These are phyloP conservation scores for Deroplatys truncata DNA, from an alignment of 2,888 invertebrate genomes.

Conservation along the genomic window DNA sequence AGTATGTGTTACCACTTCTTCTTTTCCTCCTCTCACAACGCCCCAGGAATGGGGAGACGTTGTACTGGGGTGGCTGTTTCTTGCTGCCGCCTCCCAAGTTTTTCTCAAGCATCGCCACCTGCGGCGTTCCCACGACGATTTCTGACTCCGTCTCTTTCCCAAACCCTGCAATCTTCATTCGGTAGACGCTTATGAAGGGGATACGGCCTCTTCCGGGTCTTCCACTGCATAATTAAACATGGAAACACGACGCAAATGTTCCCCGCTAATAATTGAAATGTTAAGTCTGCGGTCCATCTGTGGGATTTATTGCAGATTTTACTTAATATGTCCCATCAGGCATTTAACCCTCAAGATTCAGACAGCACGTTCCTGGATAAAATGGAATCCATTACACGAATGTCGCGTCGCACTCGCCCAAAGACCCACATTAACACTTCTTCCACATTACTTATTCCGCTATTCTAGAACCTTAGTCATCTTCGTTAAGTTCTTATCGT, in stretches of 20 bases:
- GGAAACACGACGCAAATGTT: neutral
- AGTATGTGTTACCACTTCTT: neutral
- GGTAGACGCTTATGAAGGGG: neutral
- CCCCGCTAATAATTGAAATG: neutral
- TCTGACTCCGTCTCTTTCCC: neutral
- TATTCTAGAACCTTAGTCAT: too few relatives aligned
- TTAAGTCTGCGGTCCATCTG: neutral
- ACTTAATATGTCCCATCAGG: neutral
- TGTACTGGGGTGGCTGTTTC: neutral
- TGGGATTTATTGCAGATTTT: neutral
- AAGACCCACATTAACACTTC: too few relatives aligned
- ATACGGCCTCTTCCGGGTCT: neutral
- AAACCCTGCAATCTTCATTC: neutral
- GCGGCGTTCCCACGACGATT: constrained; percentile 5
- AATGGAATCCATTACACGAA: too few relatives aligned
- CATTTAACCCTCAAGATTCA: too few relatives aligned
- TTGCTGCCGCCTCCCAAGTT: neutral
- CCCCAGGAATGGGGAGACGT: neutral
- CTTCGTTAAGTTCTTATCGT: too few relatives aligned
- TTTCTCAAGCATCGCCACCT: constrained; percentile 11
- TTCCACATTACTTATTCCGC: too few relatives aligned
- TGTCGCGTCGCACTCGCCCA: too few relatives aligned
- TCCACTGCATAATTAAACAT: neutral
- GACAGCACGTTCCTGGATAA: too few relatives aligned
- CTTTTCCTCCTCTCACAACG: neutral